Evolutionary conservation across 2,113 vertebrate species (phyloP).

Genomic region (Syrrhaptes paradoxus): DNA sequence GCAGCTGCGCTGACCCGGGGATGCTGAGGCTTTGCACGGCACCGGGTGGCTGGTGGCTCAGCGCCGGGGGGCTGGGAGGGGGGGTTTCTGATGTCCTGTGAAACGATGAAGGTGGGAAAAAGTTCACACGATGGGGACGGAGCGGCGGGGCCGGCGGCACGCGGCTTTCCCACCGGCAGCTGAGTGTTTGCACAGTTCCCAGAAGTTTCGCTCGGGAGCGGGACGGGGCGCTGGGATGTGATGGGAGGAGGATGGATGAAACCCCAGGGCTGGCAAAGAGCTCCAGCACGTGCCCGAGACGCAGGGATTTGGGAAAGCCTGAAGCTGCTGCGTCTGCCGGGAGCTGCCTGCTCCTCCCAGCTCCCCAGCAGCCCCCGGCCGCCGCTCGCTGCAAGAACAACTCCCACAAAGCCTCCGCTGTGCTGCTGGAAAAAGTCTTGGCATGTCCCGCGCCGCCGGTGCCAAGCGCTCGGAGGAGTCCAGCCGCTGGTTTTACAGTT

Average conservation of each 20-base stretch:
- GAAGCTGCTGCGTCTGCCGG: accelerated
- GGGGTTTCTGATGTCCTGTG: not conserved
- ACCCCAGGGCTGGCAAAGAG: not conserved
- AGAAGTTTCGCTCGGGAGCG: not conserved
- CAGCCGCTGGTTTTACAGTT: not conserved
- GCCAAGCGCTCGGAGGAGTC: not conserved
- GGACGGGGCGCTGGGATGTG: accelerated
- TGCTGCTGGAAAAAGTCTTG: not conserved
- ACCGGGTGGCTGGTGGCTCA: not conserved
- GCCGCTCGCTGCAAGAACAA: not conserved
- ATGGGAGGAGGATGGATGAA: not conserved
- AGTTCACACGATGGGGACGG: accelerated
- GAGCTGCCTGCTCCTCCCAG: not conserved
- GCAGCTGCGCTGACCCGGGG: not conserved
- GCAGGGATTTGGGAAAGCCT: not conserved
- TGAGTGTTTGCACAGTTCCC: no score
- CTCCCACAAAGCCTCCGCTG: not conserved
- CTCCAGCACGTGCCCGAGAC: not conserved
- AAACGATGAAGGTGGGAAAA: not conserved
- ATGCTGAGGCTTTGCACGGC: not conserved
- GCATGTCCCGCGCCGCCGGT: not conserved
- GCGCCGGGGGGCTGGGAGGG: not conserved
- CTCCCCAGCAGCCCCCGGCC: not conserved
- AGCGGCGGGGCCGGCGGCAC: not conserved
- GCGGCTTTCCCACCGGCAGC: no score